Evolutionary conservation across 64 coral and sea anemone genomes (phyloP), one percentile per base, ranked within the genome.

Genomic region (Dendrophyllia cribrosa): DNA sequence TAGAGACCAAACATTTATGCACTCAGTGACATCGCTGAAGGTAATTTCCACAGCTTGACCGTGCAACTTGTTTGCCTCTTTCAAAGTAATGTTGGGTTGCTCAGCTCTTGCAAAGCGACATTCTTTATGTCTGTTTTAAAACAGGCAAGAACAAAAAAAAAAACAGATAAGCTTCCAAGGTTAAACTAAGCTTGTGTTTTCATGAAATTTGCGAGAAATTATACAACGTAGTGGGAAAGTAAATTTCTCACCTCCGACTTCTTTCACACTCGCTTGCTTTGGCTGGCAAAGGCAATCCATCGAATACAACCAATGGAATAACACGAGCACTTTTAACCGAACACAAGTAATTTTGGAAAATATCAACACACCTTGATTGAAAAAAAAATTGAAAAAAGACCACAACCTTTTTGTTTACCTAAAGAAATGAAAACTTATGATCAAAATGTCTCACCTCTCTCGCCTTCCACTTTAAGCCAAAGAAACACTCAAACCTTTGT

Each of bases 291-390:
- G 65, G 19, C 44, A 83, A 66, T 48, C 79, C 89, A n/a, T 84
- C 78, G 20, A 84, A 91, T 15, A 84, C 79, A 17, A 91, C 66
- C 72, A 78, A 26, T 34, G 76, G 89, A 55, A n/a, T 91, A 20
- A 91, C 78, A 48, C 89, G 64, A 20, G 45, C 49, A 6, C 49
- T 62, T 20, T 82, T 82, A 22, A 91, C 20, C 19, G 82, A 56
- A 17, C 25, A 44, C 72, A 91, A 70, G 50, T 53, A 66, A 19
- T 34, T 66, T 44, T 79, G n/a, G 25, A 79, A 90, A 56, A 78
- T 71, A 19, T 78, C 62, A 73, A 7, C 21, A 64, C 60, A 81
- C 63, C 88, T 81, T 9, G 47, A 34, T n/a, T n/a, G 3, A 24
- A 16, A 17, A 50, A 75, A 50, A 13, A 25, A 43, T 43, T 13